phyloP scores from a whole-genome alignment of 2,113 vertebrate species.

The Eretmochelys imbricata region DNA sequence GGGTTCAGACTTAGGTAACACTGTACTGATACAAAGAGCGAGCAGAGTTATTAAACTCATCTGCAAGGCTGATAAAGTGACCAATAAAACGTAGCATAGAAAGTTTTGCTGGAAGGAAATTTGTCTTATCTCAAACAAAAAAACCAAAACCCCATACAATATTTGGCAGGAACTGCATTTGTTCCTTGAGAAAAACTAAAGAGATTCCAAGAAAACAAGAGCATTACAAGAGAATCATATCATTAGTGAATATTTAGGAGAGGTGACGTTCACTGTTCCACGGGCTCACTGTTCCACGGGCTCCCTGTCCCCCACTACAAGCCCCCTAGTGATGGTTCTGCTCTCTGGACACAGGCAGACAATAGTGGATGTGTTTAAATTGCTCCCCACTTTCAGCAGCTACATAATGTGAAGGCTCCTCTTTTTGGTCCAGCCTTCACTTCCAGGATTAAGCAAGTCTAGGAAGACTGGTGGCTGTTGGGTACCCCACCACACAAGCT shows the following conservation, averaged over 20 bases:
- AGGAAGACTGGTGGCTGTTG: background rate
- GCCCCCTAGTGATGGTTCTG: background rate
- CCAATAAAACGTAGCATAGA: conserved; percentile 27
- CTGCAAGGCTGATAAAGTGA: conserved; percentile 13
- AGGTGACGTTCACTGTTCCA: background rate
- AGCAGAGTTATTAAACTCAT: conserved; percentile 18
- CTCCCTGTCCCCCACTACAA: background rate
- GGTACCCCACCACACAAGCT: background rate
- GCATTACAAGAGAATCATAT: background rate
- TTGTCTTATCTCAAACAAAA: conserved; percentile 34
- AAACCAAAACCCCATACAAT: background rate
- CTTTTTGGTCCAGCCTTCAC: background rate
- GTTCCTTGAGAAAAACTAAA: background rate
- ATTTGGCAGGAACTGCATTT: conserved; percentile 23
- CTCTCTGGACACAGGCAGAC: background rate
- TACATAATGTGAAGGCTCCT: background rate
- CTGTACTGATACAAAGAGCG: background rate
- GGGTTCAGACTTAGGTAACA: conserved; percentile 38
- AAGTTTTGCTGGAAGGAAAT: conserved; percentile 22
- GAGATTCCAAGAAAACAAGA: conserved; percentile 17
- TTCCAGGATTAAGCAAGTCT: background rate
- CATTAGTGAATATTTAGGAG: background rate
- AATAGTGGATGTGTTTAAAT: fast-evolving
- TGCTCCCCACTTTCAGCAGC: background rate
- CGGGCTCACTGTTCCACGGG: background rate